Percentiles rank a stretch among this genome's conserved stretches.
Conservation (phyloP, 2,797 vertebrate genomes). For the Cirrhinus mrigala region DNA sequence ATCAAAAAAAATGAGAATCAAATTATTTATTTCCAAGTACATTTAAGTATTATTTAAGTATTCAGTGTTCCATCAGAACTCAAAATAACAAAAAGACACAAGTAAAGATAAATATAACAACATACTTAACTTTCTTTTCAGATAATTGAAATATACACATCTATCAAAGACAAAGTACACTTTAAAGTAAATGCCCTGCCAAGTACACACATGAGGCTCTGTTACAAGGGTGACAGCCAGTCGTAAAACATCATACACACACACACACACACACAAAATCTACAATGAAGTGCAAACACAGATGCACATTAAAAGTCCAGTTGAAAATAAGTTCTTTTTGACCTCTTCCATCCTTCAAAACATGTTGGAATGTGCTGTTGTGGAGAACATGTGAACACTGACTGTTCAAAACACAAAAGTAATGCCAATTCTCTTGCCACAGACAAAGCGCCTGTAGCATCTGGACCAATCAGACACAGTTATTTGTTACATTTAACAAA, state of each 20-base stretch:
- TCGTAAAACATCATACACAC: slow-evolving; percentile 17
- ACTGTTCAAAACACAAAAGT: neutral
- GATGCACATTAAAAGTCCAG: slow-evolving; percentile 43
- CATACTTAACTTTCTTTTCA: slow-evolving; percentile 26
- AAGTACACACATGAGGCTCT: slow-evolving; percentile 29
- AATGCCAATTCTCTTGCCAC: neutral
- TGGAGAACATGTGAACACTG: neutral
- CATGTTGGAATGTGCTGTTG: neutral
- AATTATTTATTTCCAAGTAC: neutral
- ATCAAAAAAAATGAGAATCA: neutral
- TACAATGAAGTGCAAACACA: slow-evolving; percentile 24
- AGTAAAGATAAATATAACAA: slow-evolving; percentile 44
- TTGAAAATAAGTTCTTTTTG: neutral
- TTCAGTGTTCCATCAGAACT: slow-evolving; percentile 13
- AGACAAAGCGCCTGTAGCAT: too few species aligned
- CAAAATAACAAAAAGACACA: neutral
- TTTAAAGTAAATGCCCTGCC: slow-evolving; percentile 59
- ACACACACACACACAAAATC: slow-evolving; percentile 29
- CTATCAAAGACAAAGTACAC: slow-evolving; percentile 23
- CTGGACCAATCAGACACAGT: too few species aligned
- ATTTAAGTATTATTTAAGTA: too few species aligned
- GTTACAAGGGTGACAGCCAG: slow-evolving; percentile 5
- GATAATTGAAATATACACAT: slow-evolving; percentile 26
- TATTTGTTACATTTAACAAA: too few species aligned
- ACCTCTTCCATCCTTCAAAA: slow-evolving; percentile 5